Evolutionary conservation across 1,140 invertebrate species (phyloP), one percentile per base, ranked within the genome.

Genomic region (Arctopsyche grandis): DNA sequence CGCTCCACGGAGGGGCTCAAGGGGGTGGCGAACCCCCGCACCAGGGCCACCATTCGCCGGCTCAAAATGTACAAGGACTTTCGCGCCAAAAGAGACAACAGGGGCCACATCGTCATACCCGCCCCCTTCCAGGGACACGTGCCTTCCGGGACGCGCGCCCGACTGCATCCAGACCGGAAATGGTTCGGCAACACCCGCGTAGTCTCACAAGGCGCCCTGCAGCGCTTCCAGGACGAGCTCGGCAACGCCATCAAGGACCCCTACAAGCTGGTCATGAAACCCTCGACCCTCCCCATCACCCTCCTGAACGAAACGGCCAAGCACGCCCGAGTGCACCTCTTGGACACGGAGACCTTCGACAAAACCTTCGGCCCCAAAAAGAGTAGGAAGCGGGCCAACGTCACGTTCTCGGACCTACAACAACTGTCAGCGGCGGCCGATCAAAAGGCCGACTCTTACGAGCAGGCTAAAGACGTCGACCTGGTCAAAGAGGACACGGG

Each of bases 31-130:
- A 95, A 95, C 84, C 91, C 93, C 43, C 90, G 98, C 80, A 95
- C 97, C 9, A 97, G 95, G 87, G 92, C 93, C 1, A 99, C 98
- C 0, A 99, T 99, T 71, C 98, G 97, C 85, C 90, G 98, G 56
- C 87, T 99, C 52, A 95, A 98, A 86, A 99, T 99, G 97, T 99
- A 99, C 88, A 93, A 96, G 81, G 98, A 98, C 87, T 97, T 95
- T 85, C 99, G 99, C 89, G 92, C 98, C 5, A 98, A 97, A 85
- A 91, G 98, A 78, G 93, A 99, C 89, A 93, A 91, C 83, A 90
- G 89, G 63, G 99, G 99, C 38, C 96, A 98, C 90, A 99, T 99
- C 66, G 89, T 99, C 9, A 94, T 91, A 76, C 93, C 97, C 38
- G 98, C 98, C 5, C 97, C 98, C 0, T 99, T 98, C 85, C 96